phyloP scores from a whole-genome alignment of 2,797 vertebrate species.

The Gallinago solitaria region DNA sequence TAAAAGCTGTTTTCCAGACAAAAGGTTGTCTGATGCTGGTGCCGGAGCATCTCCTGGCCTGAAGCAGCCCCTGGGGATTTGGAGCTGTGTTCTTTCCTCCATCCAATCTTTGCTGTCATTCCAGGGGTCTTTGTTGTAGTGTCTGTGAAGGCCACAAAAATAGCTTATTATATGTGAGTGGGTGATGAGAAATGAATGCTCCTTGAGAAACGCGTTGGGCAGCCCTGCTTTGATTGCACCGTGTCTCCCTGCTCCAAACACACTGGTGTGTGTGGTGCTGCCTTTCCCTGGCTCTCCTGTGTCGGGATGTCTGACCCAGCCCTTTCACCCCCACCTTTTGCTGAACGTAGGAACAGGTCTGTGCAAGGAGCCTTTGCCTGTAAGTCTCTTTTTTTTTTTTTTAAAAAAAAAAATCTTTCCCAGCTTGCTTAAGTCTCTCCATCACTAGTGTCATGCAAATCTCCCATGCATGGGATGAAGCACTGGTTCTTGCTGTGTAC shows the following conservation, averaged over 20 bases:
- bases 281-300: background rate
- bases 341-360: background rate
- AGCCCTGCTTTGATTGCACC: background rate
- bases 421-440: background rate
- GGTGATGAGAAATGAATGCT: background rate
- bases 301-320: background rate
- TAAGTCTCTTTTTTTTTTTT: rapidly evolving
- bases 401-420: background rate
- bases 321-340: background rate
- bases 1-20: background rate
- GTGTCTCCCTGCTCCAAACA: background rate
- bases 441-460: rapidly evolving
- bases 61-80: background rate
- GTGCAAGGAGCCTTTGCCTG: background rate
- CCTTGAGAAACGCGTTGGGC: background rate
- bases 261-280: rapidly evolving
- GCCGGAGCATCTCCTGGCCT: rapidly evolving
- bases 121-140: background rate
- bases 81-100: background rate
- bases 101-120: background rate
- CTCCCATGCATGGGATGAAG: background rate
- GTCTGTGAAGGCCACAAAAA: background rate
- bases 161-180: background rate
- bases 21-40: background rate
- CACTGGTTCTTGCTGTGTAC: background rate